These are phyloP conservation scores for Caenorhabditis latens DNA, from an alignment of 1,140 invertebrate genomes.

Conservation along the genomic window DNA sequence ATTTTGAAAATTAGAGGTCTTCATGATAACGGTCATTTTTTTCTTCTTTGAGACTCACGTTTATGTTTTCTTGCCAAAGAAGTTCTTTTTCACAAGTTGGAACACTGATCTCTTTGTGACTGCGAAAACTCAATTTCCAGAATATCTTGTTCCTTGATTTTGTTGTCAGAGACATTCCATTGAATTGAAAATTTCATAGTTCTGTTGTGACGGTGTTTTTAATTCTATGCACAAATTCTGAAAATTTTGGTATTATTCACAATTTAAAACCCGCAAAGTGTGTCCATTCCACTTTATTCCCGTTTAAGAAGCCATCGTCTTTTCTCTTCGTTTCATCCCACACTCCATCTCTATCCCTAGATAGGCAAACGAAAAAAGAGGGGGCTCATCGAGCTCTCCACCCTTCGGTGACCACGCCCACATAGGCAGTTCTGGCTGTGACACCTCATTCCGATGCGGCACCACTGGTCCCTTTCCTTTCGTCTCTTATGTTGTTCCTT, in stretches of 20 bases:
- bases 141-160: neutral
- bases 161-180: too few species aligned
- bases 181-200: too few species aligned
- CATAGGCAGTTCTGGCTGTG: conserved; percentile 46
- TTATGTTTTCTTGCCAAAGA: neutral
- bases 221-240: too few species aligned
- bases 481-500: conserved; percentile 33
- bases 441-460: conserved; percentile 53
- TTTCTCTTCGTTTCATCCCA: conserved; percentile 4
- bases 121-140: neutral
- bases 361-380: conserved; percentile 18
- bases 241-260: too few species aligned
- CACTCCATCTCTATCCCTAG: neutral
- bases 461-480: conserved; percentile 43
- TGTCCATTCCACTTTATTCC: neutral
- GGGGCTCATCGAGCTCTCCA: neutral
- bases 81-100: neutral
- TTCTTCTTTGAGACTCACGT: neutral
- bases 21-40: too few species aligned
- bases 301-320: neutral
- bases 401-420: conserved; percentile 39
- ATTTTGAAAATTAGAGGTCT: too few species aligned
- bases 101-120: neutral
- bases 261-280: too few species aligned
- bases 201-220: too few species aligned